Evolutionary conservation across 2,113 vertebrate genomes (phyloP).

Genomic region (Hoplias malabaricus): DNA sequence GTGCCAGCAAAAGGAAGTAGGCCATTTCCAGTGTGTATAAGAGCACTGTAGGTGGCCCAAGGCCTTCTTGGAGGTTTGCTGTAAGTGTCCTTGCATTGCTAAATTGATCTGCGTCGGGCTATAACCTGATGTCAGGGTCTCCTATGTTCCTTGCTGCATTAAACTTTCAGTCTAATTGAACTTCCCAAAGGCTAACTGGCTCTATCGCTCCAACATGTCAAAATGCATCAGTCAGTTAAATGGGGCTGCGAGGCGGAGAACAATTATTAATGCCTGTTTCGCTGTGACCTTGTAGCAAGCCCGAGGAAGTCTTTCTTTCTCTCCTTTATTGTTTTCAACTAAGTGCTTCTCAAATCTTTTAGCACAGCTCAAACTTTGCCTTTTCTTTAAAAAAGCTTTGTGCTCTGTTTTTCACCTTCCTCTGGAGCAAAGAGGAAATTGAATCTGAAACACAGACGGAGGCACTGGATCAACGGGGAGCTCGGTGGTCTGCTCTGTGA

Average conservation of each 20-base stretch:
- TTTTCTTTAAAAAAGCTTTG: neutral
- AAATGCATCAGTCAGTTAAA: slow-evolving; percentile 77
- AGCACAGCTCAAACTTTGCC: neutral
- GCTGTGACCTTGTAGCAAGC: slow-evolving; percentile 70
- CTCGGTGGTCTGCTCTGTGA: neutral
- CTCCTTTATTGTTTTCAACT: slow-evolving; percentile 37
- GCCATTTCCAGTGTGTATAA: slow-evolving; percentile 9
- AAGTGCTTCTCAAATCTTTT: neutral
- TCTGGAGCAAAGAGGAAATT: neutral
- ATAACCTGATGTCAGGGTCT: slow-evolving; percentile 60
- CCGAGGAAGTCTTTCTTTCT: slow-evolving; percentile 56
- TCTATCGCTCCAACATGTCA: slow-evolving; percentile 68
- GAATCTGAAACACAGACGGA: neutral
- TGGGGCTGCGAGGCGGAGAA: slow-evolving; percentile 65
- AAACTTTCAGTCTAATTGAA: slow-evolving; percentile 71
- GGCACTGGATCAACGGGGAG: neutral
- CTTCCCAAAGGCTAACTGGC: slow-evolving; percentile 69
- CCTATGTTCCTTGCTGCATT: slow-evolving; percentile 68
- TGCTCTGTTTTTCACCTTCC: neutral
- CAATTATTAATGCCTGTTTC: slow-evolving; percentile 62
- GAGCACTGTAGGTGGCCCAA: slow-evolving; percentile 9
- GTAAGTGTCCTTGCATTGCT: slow-evolving; percentile 31
- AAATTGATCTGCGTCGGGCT: slow-evolving; percentile 60
- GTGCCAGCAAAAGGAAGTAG: slow-evolving; percentile 10
- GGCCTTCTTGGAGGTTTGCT: slow-evolving; percentile 36